Conservation (phyloP, 2,888 invertebrate genomes). For the Tipula helvola region DNA sequence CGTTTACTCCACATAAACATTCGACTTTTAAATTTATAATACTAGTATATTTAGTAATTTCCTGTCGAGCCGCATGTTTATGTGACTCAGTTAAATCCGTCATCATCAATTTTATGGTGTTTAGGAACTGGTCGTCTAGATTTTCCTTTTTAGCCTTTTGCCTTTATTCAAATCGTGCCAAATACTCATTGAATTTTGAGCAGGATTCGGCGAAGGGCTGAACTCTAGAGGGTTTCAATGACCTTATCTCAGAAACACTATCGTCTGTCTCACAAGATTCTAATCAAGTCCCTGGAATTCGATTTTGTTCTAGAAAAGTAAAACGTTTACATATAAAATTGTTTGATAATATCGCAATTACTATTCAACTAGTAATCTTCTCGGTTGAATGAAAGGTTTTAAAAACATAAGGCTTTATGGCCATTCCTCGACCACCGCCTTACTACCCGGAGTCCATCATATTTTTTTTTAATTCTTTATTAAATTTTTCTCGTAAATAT, state of each 20-base stretch:
- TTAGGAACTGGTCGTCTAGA: not conserved
- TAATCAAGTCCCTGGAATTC: not conserved
- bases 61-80: not conserved
- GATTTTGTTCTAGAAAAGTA: not conserved
- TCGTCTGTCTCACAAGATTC: not conserved
- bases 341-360: not conserved
- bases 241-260: not conserved
- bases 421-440: not conserved
- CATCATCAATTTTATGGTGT: not conserved
- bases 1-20: too few species aligned
- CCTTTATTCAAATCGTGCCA: not conserved
- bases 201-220: not conserved
- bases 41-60: too few species aligned
- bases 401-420: not conserved
- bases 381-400: not conserved
- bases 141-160: not conserved
- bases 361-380: not conserved
- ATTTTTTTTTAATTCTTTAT: too few species aligned
- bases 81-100: not conserved
- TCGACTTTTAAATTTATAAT: too few species aligned
- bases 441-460: not conserved
- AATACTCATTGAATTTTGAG: not conserved
- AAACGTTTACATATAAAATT: not conserved
- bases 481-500: too few species aligned
- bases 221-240: not conserved